Evolutionary conservation across 1,140 invertebrate genomes (phyloP).

Genomic region (Orussus abietinus): DNA sequence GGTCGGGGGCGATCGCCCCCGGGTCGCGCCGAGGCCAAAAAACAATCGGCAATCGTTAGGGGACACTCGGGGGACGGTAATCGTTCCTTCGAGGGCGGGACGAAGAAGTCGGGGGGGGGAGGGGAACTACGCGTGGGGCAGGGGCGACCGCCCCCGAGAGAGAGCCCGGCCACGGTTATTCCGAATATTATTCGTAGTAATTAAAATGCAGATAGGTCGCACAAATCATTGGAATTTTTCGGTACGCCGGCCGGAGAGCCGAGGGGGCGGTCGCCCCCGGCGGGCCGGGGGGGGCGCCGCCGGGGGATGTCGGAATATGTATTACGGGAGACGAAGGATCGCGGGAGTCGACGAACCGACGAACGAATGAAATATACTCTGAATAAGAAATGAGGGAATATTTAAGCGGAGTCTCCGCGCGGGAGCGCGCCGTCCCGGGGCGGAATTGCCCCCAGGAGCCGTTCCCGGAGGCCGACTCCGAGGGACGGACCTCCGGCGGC

Average conservation of each 20-base stretch:
- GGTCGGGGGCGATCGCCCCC: too few species aligned
- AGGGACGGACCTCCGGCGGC: too few species aligned
- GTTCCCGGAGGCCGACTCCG: too few species aligned
- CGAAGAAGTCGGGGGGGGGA: neutral
- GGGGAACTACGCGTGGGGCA: neutral
- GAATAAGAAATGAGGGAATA: slow-evolving; percentile 20
- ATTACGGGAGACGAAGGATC: slow-evolving; percentile 2
- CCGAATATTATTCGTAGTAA: slow-evolving; percentile 19
- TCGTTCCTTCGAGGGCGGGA: slow-evolving; percentile 5
- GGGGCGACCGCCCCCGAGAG: neutral
- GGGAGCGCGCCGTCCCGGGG: too few species aligned
- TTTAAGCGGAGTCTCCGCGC: slow-evolving; percentile 11
- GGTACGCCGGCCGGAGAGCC: slow-evolving; percentile 10
- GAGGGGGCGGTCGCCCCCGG: neutral
- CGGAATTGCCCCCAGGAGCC: too few species aligned
- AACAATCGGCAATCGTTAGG: slow-evolving; percentile 19
- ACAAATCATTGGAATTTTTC: slow-evolving; percentile 25
- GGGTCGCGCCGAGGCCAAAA: slow-evolving; percentile 4
- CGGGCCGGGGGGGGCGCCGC: too few species aligned
- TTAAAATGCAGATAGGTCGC: slow-evolving; percentile 26
- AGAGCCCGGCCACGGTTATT: slow-evolving; percentile 12
- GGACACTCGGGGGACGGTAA: slow-evolving; percentile 8
- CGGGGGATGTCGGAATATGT: slow-evolving; percentile 5
- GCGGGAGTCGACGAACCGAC: slow-evolving; percentile 10
- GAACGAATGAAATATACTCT: slow-evolving; percentile 19